A percentile compares a stretch with the other conserved stretches of the same genome.
Evolutionary conservation across 2,797 vertebrate genomes (phyloP).

Genomic region (Tarsius wallacei): DNA sequence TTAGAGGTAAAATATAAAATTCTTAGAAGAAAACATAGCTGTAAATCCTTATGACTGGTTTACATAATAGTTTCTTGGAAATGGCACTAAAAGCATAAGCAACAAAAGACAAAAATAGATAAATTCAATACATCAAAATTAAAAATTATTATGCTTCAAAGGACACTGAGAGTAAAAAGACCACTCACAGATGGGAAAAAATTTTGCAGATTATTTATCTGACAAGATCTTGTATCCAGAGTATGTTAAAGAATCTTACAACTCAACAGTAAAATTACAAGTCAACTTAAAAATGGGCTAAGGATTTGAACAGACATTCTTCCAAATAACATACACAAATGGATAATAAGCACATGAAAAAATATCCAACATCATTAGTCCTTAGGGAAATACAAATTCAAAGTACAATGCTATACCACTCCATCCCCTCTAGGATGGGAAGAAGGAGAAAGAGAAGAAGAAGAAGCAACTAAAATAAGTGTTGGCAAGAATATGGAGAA

Average conservation of each 20-base stretch:
- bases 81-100: not conserved
- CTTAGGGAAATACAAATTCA: not conserved
- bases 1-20: conserved; percentile 32
- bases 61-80: not conserved
- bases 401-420: not conserved
- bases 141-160: not conserved
- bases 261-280: not conserved
- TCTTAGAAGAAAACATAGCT: not conserved
- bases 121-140: conserved; percentile 5
- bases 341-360: not conserved
- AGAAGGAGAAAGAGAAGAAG: not conserved
- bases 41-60: not conserved
- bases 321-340: not conserved
- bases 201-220: not conserved
- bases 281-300: not conserved
- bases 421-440: not conserved
- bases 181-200: not conserved
- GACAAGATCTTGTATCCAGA: not conserved
- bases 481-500: not conserved
- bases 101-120: not conserved
- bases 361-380: not conserved
- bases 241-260: not conserved
- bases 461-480: not conserved
- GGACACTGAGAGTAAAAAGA: not conserved
- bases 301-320: not conserved